Evolutionary conservation across 2,797 vertebrate species (phyloP).

Genomic region (Artibeus jamaicensis): DNA sequence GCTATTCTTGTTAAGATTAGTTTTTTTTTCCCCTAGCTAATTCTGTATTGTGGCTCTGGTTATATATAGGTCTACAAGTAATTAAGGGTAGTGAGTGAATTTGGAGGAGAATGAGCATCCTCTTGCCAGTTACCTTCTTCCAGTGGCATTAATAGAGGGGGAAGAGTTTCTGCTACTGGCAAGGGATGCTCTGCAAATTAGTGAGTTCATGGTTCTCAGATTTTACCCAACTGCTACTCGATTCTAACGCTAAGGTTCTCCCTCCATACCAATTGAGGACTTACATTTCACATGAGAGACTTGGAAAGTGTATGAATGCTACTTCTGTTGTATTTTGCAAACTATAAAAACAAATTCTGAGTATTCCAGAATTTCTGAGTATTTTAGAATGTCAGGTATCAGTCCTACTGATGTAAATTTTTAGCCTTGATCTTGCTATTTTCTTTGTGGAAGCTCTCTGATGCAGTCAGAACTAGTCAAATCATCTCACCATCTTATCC

Average conservation of each 20-base stretch:
- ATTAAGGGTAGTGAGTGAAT: not conserved
- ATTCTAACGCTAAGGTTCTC: not conserved
- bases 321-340: not conserved
- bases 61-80: not conserved
- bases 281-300: not conserved
- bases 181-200: not conserved
- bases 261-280: not conserved
- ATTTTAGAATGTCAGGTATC: not conserved
- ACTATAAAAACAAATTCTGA: not conserved
- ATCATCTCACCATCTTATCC: not conserved
- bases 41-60: not conserved
- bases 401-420: not conserved
- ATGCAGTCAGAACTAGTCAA: not conserved
- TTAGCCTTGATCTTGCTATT: not conserved
- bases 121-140: not conserved
- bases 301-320: not conserved
- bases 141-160: not conserved
- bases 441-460: not conserved
- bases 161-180: not conserved
- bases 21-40: not conserved
- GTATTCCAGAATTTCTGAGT: not conserved
- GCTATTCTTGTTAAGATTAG: not conserved
- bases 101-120: not conserved
- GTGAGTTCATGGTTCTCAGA: not conserved
- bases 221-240: not conserved